A percentile compares a stretch with the other conserved stretches of the same genome.
Evolutionary conservation across 2,888 invertebrate genomes (phyloP).

Genomic region (Habrosyne pyritoides): DNA sequence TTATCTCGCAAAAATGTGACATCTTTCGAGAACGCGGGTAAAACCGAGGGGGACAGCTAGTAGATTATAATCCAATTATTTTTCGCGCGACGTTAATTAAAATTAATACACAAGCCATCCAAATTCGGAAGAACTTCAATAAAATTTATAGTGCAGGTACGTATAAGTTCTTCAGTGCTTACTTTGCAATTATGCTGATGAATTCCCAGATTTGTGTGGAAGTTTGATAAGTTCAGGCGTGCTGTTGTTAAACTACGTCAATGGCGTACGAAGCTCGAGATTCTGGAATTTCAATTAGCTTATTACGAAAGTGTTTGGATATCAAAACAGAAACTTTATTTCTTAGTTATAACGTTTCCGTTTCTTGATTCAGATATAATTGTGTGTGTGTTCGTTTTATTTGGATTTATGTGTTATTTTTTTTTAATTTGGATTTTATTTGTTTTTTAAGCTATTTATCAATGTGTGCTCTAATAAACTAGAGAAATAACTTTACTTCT

Average conservation of each 20-base stretch:
- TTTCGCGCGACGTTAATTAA: neutral
- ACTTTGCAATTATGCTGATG: slow-evolving; percentile 31
- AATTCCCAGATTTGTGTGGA: slow-evolving; percentile 18
- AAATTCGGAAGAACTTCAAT: neutral
- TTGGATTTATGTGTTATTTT: neutral
- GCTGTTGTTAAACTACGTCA: slow-evolving; percentile 6
- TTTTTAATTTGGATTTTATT: neutral
- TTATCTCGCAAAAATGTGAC: too few relatives aligned
- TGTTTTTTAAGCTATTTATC: neutral
- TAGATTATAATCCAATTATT: neutral
- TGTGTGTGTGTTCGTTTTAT: neutral
- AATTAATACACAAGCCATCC: neutral
- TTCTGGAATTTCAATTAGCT: neutral
- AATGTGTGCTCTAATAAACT: too few relatives aligned
- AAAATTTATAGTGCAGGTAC: slow-evolving; percentile 21
- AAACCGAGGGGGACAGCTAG: too few relatives aligned
- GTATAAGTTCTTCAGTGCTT: slow-evolving; percentile 16
- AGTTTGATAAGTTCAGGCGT: slow-evolving; percentile 19
- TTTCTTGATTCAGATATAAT: neutral
- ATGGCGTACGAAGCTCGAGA: neutral
- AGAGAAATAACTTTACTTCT: too few relatives aligned
- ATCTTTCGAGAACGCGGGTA: too few relatives aligned
- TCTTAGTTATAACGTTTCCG: slow-evolving; percentile 8
- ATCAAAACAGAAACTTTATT: neutral
- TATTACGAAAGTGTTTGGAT: neutral